phyloP scores from a whole-genome alignment of 2,888 invertebrate genomes.

The Campoplex nolae region DNA sequence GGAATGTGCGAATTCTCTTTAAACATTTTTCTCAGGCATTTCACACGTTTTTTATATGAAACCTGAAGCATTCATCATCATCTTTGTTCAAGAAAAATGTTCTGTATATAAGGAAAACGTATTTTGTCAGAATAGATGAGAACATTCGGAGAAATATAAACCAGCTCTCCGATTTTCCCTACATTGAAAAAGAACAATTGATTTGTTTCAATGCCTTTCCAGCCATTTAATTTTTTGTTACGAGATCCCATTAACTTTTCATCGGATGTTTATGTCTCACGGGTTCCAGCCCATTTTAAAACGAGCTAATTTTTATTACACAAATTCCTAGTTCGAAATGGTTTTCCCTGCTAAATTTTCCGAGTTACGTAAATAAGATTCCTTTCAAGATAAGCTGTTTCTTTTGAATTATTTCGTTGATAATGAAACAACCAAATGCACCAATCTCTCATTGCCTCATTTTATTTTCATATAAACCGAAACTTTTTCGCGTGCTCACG shows the following conservation, averaged over 20 bases:
- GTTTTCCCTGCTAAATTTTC: too few relatives aligned
- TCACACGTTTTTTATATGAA: not conserved
- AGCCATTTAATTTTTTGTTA: not conserved
- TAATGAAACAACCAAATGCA: not conserved
- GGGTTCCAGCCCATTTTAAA: not conserved
- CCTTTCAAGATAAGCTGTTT: too few relatives aligned
- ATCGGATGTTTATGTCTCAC: not conserved
- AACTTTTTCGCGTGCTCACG: conserved; percentile 22
- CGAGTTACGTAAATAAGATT: too few relatives aligned
- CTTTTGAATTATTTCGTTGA: not conserved
- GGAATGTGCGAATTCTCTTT: conserved; percentile 3
- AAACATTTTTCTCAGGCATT: not conserved
- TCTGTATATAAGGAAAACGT: not conserved
- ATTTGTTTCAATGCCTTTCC: not conserved
- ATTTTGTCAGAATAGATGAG: not conserved
- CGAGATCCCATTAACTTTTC: not conserved
- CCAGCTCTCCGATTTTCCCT: not conserved
- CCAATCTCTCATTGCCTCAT: conserved; percentile 11
- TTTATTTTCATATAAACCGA: conserved; percentile 18
- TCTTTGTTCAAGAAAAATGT: not conserved
- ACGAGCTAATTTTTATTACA: not conserved
- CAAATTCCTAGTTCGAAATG: too few relatives aligned
- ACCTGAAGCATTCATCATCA: not conserved
- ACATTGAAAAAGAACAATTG: not conserved
- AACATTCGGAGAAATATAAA: not conserved